Evolutionary conservation across 1,140 invertebrate genomes (phyloP).

Genomic region (Drosophila virilis): DNA sequence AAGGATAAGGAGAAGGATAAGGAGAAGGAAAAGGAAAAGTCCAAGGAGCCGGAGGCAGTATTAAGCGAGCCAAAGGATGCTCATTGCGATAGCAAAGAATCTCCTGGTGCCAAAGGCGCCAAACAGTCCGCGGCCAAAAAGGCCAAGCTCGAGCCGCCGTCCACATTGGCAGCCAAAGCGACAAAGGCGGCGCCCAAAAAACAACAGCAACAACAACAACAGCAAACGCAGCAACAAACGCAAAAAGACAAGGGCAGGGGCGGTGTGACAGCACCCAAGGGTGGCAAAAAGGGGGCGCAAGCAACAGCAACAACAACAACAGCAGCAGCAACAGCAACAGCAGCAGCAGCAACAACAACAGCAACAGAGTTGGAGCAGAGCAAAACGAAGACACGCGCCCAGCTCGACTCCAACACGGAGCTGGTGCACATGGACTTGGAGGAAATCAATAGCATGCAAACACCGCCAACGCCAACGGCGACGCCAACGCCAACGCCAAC

Average conservation of each 20-base stretch:
- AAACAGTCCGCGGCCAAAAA: conserved; percentile 48
- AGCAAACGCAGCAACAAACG: not conserved
- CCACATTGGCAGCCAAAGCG: not conserved
- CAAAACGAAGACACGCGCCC: not conserved
- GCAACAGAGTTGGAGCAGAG: conserved; percentile 8
- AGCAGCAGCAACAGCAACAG: not conserved
- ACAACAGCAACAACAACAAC: conserved; percentile 3
- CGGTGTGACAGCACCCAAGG: not conserved
- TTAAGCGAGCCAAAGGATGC: conserved; percentile 30
- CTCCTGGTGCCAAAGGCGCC: conserved; percentile 14
- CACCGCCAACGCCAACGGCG: conserved; percentile 23
- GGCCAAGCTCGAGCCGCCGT: conserved; percentile 33
- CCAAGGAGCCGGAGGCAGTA: conserved; percentile 19
- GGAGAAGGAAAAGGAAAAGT: conserved; percentile 20
- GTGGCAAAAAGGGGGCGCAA: conserved; percentile 16
- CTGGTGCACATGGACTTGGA: conserved; percentile 78
- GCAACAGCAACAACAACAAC: not conserved
- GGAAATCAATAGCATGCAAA: conserved; percentile 58
- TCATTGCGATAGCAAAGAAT: conserved; percentile 38
- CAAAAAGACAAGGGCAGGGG: not conserved
- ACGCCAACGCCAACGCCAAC: conserved; percentile 15
- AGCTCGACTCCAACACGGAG: conserved; percentile 73
- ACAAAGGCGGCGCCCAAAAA: conserved; percentile 12
- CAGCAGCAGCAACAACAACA: not conserved
- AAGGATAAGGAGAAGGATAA: not conserved